Conservation (phyloP, 2,797 vertebrate species). For the Sebastiscus tertius region DNA sequence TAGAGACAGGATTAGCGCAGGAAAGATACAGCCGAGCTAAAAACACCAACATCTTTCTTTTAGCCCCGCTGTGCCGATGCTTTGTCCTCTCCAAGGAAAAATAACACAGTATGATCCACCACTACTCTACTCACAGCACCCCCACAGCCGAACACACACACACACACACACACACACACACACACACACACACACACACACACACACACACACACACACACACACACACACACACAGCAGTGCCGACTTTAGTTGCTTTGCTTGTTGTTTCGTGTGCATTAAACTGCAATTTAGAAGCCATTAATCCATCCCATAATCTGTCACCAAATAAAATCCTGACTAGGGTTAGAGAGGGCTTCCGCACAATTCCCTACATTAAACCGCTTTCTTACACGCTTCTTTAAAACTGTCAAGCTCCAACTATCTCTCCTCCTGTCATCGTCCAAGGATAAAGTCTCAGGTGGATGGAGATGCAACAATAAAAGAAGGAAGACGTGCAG, state of each 20-base stretch:
- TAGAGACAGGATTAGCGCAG: conserved; percentile 35
- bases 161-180: not conserved
- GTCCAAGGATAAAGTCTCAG: conserved; percentile 5
- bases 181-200: not conserved
- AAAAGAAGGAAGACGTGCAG: conserved; percentile 43
- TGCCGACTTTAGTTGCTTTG: conserved; percentile 32
- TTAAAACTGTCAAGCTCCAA: not conserved
- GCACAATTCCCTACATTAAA: not conserved
- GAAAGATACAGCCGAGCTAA: conserved; percentile 35
- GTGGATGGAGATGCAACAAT: conserved; percentile 12
- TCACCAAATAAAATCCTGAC: conserved; percentile 74
- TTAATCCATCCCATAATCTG: conserved; percentile 84
- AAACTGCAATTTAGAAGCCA: conserved; percentile 81
- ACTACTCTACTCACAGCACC: conserved; percentile 32
- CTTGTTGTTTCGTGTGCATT: conserved; percentile 76
- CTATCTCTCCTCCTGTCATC: not conserved
- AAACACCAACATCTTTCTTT: conserved; percentile 45
- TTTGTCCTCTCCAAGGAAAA: conserved; percentile 56
- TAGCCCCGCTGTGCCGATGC: conserved; percentile 30
- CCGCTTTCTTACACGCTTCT: not conserved
- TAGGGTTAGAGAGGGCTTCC: conserved; percentile 29
- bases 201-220: not conserved
- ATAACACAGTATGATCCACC: conserved; percentile 37
- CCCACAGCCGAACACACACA: conserved; percentile 43
- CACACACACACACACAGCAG: not conserved